Evolutionary conservation across 1,140 invertebrate species (phyloP).

Genomic region (Neodiprion pinetum): DNA sequence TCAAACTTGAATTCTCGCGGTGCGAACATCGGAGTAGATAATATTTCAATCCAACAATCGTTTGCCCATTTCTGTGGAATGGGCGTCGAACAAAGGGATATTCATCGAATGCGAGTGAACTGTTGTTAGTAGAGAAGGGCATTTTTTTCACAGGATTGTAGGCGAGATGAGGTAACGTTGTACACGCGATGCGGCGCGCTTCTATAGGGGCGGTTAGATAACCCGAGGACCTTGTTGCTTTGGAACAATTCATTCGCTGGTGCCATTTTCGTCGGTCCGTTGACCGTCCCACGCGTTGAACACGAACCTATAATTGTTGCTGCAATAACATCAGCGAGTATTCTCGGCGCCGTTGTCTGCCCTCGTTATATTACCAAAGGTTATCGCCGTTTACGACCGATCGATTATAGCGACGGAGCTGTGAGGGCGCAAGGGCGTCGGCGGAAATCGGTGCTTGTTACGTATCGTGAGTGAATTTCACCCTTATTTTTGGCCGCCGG

Average conservation of each 20-base stretch:
- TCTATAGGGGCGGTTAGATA: neutral
- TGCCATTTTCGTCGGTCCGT: neutral
- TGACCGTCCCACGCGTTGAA: neutral
- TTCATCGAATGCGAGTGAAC: no score
- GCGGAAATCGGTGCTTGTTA: neutral
- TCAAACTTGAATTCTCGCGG: no score
- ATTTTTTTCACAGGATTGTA: no score
- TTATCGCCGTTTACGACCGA: constrained; percentile 3
- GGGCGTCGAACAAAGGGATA: no score
- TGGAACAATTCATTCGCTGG: neutral
- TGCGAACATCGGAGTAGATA: no score
- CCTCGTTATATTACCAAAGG: neutral
- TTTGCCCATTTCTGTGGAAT: no score
- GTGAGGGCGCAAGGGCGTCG: neutral
- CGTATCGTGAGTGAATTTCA: neutral
- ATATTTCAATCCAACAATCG: no score
- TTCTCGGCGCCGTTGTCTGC: no score
- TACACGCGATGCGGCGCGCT: no score
- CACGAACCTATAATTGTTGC: neutral
- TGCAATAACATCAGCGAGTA: neutral
- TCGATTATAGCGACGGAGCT: neutral
- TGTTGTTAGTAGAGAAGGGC: no score
- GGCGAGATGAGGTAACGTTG: no score
- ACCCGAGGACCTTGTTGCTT: neutral
- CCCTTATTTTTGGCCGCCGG: neutral